Evolutionary conservation across 2,113 vertebrate genomes (phyloP).

Genomic region (Octodon degus): DNA sequence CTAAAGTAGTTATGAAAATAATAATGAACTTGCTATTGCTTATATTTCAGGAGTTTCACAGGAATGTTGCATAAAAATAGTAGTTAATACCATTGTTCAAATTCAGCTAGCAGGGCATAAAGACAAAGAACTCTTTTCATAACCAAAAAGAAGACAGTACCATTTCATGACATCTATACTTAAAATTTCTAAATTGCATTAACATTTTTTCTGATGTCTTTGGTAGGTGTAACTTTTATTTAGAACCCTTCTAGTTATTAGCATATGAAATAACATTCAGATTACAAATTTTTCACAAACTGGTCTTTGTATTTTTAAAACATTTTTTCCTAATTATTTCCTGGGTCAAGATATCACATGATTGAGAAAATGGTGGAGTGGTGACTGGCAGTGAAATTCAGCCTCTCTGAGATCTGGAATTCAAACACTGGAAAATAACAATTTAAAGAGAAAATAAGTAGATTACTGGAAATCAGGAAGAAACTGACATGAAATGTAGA

Average conservation of each 20-base stretch:
- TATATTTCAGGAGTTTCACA: background rate
- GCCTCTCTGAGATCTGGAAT: background rate
- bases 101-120: background rate
- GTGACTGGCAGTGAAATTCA: background rate
- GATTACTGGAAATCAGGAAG: background rate
- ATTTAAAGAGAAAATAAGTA: background rate
- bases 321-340: background rate
- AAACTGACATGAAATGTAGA: background rate
- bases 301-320: background rate
- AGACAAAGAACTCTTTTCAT: background rate
- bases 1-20: background rate
- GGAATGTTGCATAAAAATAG: background rate
- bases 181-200: conserved; percentile 9
- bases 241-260: background rate
- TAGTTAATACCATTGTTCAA: background rate
- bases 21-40: background rate
- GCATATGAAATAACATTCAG: background rate
- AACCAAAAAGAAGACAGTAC: background rate
- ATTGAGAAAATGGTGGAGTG: background rate
- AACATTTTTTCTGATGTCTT: background rate
- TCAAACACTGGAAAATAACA: background rate
- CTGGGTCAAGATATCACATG: background rate
- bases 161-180: conserved; percentile 35
- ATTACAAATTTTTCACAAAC: background rate
- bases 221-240: background rate